Conservation (phyloP, 2,797 vertebrate species). For the Sorex maritimensis region DNA sequence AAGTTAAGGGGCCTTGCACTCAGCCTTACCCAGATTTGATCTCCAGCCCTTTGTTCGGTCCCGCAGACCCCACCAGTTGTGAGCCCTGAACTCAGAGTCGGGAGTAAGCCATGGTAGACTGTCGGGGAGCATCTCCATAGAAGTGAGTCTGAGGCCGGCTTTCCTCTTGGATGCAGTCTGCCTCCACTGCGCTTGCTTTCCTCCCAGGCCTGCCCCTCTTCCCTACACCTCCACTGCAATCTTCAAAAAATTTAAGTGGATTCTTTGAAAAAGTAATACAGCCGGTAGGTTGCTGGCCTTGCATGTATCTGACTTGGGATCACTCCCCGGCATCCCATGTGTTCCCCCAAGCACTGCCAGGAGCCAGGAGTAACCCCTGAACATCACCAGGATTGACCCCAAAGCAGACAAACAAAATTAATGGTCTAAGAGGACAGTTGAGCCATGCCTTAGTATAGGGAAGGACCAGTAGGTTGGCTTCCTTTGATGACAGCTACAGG, state of each 20-base stretch:
- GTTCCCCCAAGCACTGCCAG: too few relatives aligned
- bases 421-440: not conserved
- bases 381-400: too few relatives aligned
- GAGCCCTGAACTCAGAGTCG: not conserved
- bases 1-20: too few relatives aligned
- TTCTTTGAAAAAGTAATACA: not conserved
- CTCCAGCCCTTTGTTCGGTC: too few relatives aligned
- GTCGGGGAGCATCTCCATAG: not conserved
- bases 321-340: too few relatives aligned
- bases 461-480: not conserved
- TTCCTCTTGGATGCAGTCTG: not conserved
- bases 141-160: not conserved
- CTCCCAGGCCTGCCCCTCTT: not conserved
- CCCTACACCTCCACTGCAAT: too few relatives aligned
- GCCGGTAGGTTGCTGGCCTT: too few relatives aligned
- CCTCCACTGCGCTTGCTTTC: not conserved
- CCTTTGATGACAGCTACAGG: constrained; percentile 2
- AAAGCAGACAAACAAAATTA: not conserved
- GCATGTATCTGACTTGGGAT: not conserved
- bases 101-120: not conserved
- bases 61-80: too few relatives aligned
- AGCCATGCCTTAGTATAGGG: constrained; percentile 6
- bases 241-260: not conserved
- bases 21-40: too few relatives aligned
- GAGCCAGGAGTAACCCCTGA: too few relatives aligned